These are phyloP conservation scores for Sapayoa aenigma DNA, from an alignment of 2,113 vertebrate genomes.

Conservation along the genomic window DNA sequence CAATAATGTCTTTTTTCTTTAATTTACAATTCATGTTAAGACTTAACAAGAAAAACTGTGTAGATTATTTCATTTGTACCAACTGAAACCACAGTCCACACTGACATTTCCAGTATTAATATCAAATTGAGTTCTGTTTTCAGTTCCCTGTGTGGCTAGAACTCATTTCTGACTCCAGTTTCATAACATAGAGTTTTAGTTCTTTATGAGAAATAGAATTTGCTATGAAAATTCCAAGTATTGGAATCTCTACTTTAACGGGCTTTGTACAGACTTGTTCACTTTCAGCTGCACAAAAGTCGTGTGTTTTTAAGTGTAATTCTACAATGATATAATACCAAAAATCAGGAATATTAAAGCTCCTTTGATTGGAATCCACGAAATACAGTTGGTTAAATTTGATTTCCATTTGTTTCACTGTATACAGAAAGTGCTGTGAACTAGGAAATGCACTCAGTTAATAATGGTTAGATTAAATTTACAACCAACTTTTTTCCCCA, in stretches of 20 bases:
- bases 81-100: accelerated
- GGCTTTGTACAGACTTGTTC: neutral
- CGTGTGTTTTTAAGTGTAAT: neutral
- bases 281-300: neutral
- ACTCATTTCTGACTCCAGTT: neutral
- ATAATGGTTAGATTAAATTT: neutral
- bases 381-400: neutral
- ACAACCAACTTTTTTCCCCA: neutral
- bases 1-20: neutral
- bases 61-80: neutral
- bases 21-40: neutral
- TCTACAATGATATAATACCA: neutral
- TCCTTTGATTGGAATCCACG: neutral
- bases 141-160: neutral
- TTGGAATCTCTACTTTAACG: neutral
- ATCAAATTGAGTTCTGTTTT: neutral
- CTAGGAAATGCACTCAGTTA: neutral
- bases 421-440: neutral
- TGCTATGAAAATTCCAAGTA: neutral
- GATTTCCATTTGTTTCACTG: neutral
- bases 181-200: neutral
- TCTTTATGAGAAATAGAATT: neutral
- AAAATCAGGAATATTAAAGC: neutral
- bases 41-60: neutral
- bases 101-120: neutral